Percentiles rank a stretch among this genome's conserved stretches.
Evolutionary conservation across 1,140 invertebrate genomes (phyloP).

Genomic region (Mya arenaria): DNA sequence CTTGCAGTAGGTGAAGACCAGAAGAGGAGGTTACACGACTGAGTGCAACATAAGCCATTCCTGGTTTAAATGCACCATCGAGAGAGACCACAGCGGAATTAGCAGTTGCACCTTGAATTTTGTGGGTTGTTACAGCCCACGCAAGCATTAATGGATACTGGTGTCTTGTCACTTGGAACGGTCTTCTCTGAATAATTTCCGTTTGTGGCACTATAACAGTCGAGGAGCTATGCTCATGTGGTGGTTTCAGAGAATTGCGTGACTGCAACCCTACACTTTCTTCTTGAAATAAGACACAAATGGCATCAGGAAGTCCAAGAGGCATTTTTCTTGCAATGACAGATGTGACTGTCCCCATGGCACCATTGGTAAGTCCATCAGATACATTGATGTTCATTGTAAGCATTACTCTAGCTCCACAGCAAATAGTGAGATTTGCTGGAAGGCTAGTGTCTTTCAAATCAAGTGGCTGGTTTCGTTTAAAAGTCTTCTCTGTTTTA

Average conservation of each 20-base stretch:
- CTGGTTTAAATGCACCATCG: background rate
- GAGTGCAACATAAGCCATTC: too few relatives aligned
- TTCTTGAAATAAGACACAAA: slow-evolving; percentile 16
- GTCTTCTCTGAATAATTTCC: background rate
- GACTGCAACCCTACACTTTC: slow-evolving; percentile 2
- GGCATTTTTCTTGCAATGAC: background rate
- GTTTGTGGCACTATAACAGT: slow-evolving; percentile 6
- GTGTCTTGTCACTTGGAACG: background rate
- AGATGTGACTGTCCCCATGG: background rate
- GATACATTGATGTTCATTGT: slow-evolving; percentile 27
- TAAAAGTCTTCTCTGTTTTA: background rate
- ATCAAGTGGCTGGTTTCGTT: background rate
- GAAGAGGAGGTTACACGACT: background rate
- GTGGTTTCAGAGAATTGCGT: background rate
- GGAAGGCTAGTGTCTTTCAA: background rate
- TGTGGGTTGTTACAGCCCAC: background rate
- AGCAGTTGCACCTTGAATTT: background rate
- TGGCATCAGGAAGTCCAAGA: background rate
- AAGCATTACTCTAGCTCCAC: slow-evolving; percentile 15
- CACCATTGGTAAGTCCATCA: slow-evolving; percentile 35
- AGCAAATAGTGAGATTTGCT: background rate
- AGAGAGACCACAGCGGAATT: background rate
- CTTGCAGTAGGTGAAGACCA: background rate
- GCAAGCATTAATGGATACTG: slow-evolving; percentile 8
- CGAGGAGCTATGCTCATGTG: background rate